Evolutionary conservation across 2,888 invertebrate genomes (phyloP).

Genomic region (Trichogramma dendrolimi): DNA sequence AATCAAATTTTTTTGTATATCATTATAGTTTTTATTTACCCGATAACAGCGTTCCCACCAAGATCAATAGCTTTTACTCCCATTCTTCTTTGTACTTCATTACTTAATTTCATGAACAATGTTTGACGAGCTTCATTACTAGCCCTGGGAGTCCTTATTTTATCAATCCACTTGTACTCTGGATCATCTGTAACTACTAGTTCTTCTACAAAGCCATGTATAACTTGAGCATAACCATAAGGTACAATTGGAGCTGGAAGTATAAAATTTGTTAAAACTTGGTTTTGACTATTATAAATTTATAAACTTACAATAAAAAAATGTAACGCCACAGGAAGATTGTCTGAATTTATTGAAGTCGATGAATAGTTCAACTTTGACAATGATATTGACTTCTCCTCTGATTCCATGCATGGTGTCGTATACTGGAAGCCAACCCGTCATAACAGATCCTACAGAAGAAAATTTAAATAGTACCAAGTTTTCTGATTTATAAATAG

Average conservation of each 20-base stretch:
- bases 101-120: slow-evolving; percentile 89
- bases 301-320: slow-evolving; percentile 82
- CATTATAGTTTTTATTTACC: slow-evolving; percentile 51
- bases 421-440: slow-evolving; percentile 95
- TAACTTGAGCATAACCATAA: slow-evolving; percentile 79
- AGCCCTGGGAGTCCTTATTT: slow-evolving; percentile 92
- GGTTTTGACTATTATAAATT: background rate
- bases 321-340: slow-evolving; percentile 93
- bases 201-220: slow-evolving; percentile 95
- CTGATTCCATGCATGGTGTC: slow-evolving; percentile 99
- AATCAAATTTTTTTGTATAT: background rate
- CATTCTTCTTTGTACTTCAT: slow-evolving; percentile 89
- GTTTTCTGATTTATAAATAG: slow-evolving; percentile 3
- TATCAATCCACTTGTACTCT: slow-evolving; percentile 98
- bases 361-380: slow-evolving; percentile 92
- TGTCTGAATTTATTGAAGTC: slow-evolving; percentile 95
- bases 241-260: slow-evolving; percentile 79
- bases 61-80: slow-evolving; percentile 89
- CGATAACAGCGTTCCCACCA: slow-evolving; percentile 92
- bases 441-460: slow-evolving; percentile 68
- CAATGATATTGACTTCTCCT: slow-evolving; percentile 91
- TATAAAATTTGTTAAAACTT: slow-evolving; percentile 7
- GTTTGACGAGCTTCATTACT: slow-evolving; percentile 97
- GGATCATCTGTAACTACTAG: slow-evolving; percentile 95
- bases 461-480: slow-evolving; percentile 7